A percentile compares a stretch with the other conserved stretches of the same genome.
Conservation (phyloP, 2,113 vertebrate genomes). For the Rutilus rutilus region DNA sequence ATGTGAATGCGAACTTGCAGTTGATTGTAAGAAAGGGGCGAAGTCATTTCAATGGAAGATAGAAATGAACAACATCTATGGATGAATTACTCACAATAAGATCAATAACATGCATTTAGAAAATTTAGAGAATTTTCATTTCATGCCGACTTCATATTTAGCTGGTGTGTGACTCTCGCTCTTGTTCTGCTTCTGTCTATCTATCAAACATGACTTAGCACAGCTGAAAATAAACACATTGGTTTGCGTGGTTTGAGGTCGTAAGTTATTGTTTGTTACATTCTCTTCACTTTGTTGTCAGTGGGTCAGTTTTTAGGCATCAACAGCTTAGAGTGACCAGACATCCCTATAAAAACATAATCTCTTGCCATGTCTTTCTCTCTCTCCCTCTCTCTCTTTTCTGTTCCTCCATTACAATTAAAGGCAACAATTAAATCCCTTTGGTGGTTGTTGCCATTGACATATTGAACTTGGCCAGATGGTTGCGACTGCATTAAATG, state of each 20-base stretch:
- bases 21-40: neutral
- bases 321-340: neutral
- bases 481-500: neutral
- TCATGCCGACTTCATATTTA: neutral
- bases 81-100: neutral
- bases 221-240: neutral
- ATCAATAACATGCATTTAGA: neutral
- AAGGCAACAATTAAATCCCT: conserved; percentile 32
- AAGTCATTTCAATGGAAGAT: too few relatives aligned
- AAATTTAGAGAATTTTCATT: neutral
- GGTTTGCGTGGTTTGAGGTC: neutral
- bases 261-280: neutral
- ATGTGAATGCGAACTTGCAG: neutral
- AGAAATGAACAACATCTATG: neutral
- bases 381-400: neutral
- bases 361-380: neutral
- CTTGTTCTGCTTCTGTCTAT: neutral
- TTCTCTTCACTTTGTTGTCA: neutral
- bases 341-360: neutral
- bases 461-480: conserved; percentile 14
- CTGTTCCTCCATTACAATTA: neutral
- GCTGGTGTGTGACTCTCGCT: neutral
- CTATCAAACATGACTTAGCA: neutral
- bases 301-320: neutral
- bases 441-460: conserved; percentile 11